These are phyloP conservation scores for Drosophila ohnishii DNA, from an alignment of 1,140 invertebrate genomes.

Conservation along the genomic window DNA sequence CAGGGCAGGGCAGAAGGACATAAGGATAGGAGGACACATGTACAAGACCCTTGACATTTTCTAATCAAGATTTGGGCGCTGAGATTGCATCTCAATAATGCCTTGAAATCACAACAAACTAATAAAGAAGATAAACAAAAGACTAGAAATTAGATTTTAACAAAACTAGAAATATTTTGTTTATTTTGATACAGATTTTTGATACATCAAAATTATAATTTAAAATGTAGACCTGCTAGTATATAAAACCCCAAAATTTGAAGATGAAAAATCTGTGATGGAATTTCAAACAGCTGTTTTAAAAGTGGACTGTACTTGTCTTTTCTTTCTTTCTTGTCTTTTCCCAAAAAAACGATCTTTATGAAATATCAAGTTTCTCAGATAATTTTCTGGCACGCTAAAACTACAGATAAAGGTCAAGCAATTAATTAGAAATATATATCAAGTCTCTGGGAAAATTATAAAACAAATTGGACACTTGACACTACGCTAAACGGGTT, in stretches of 20 bases:
- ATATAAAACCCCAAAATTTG: too few relatives aligned
- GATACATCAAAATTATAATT: too few relatives aligned
- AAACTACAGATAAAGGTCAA: not conserved
- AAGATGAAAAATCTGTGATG: too few relatives aligned
- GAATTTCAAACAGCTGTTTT: too few relatives aligned
- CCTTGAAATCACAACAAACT: conserved; percentile 7
- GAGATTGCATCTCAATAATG: conserved; percentile 19
- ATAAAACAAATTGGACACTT: conserved; percentile 12
- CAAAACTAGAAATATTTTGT: too few relatives aligned
- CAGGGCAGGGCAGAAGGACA: conserved; percentile 2
- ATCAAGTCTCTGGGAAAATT: not conserved
- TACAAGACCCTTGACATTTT: conserved; percentile 35
- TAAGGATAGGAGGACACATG: conserved; percentile 14
- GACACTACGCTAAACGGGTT: conserved; percentile 20
- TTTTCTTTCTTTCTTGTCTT: too few relatives aligned
- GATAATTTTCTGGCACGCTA: too few relatives aligned
- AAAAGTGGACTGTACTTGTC: too few relatives aligned
- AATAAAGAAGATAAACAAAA: not conserved
- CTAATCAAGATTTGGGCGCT: conserved; percentile 16
- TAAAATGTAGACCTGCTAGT: too few relatives aligned
- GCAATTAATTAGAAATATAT: not conserved
- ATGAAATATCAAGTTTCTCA: too few relatives aligned
- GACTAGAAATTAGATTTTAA: not conserved
- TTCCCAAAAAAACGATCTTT: too few relatives aligned
- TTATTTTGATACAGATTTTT: too few relatives aligned